A percentile compares a stretch with the other conserved stretches of the same genome.
Conservation (phyloP, 1,140 invertebrate genomes). For the Drosophila chauvacae region DNA sequence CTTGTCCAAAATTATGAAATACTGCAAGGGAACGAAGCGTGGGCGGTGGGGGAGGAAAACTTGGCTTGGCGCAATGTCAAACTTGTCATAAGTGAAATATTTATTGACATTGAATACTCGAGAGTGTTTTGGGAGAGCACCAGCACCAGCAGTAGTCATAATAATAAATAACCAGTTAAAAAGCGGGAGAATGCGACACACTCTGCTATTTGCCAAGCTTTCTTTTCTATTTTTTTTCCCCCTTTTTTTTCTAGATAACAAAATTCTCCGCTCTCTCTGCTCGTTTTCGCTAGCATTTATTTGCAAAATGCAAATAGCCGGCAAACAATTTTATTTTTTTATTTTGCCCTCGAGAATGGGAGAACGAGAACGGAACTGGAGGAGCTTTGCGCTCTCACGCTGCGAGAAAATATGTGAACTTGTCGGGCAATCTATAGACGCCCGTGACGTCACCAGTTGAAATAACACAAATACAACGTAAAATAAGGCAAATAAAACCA, state of each 20-base stretch:
- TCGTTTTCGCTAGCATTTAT: not conserved
- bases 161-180: slow-evolving; percentile 50
- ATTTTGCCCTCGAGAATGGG: slow-evolving; percentile 26
- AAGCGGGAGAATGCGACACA: not conserved
- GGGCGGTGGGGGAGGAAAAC: not conserved
- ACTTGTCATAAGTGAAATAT: slow-evolving; percentile 76
- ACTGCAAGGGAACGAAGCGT: not conserved
- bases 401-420: slow-evolving; percentile 38
- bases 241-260: not conserved
- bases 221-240: not conserved
- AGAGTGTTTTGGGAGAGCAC: slow-evolving; percentile 9
- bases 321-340: slow-evolving; percentile 37
- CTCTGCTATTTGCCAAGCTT: slow-evolving; percentile 10
- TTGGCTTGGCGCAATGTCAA: slow-evolving; percentile 46
- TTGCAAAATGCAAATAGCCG: slow-evolving; percentile 50
- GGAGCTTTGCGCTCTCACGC: slow-evolving; percentile 17
- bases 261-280: slow-evolving; percentile 9
- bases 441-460: slow-evolving; percentile 56
- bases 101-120: slow-evolving; percentile 56
- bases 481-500: not conserved
- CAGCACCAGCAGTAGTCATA: slow-evolving; percentile 23
- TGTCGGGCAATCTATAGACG: slow-evolving; percentile 33
- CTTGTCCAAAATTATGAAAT: slow-evolving; percentile 47
- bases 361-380: slow-evolving; percentile 11
- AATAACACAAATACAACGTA: slow-evolving; percentile 9